Conservation (phyloP, 2,888 invertebrate genomes). For the Holacanthella duospinosa region DNA sequence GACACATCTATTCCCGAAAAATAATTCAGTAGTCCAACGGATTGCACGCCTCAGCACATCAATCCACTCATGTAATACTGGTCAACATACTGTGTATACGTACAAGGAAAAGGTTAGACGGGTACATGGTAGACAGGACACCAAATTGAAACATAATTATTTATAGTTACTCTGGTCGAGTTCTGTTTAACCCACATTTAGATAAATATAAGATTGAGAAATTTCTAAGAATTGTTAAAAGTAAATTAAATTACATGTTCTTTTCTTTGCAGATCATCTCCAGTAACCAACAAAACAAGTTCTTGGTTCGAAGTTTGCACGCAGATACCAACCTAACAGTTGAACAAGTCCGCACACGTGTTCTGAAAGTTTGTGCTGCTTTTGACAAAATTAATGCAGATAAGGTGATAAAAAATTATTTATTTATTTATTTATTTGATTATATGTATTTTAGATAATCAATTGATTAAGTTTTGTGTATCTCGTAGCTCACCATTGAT, state of each 20-base stretch:
- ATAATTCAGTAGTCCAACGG: background rate
- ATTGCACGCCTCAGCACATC: background rate
- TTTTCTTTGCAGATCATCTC: background rate
- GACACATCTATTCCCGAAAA: background rate
- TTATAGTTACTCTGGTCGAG: no score
- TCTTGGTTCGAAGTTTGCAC: background rate
- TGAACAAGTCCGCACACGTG: constrained; percentile 64
- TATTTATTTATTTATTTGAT: background rate
- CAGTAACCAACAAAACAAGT: background rate
- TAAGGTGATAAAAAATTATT: constrained; percentile 54
- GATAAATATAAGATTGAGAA: no score
- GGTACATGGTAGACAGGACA: no score
- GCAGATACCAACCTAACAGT: constrained; percentile 41
- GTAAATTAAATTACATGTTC: no score
- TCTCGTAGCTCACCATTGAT: constrained; percentile 66
- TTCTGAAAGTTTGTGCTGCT: constrained; percentile 72
- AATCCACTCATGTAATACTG: no score
- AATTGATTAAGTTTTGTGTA: constrained; percentile 3
- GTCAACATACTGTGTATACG: no score
- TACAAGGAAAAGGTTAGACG: no score
- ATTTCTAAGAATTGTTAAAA: no score
- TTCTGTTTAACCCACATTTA: no score
- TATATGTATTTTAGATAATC: background rate
- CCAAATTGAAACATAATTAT: no score
- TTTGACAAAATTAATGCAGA: constrained; percentile 80